A percentile compares a stretch with the other conserved stretches of the same genome.
Conservation (phyloP, 2,888 invertebrate species). For the Willowsia nigromaculata region DNA sequence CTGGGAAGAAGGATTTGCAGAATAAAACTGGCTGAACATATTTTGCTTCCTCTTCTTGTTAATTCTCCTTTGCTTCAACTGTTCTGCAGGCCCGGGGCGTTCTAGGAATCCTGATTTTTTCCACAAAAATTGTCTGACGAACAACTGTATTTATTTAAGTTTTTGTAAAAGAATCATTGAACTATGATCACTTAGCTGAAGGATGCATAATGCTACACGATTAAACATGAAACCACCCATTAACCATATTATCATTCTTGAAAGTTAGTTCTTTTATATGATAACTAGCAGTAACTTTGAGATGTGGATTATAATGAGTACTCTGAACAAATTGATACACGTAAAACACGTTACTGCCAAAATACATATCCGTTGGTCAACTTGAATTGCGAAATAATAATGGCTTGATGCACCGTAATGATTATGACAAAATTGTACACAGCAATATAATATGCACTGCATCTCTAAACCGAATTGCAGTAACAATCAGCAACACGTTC, state of each 20-base stretch:
- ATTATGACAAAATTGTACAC: not conserved
- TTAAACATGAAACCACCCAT: not conserved
- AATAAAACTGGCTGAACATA: not conserved
- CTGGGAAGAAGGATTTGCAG: not conserved
- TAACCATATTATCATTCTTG: not conserved
- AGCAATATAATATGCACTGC: not conserved
- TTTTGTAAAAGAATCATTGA: constrained; percentile 48
- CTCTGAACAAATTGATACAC: constrained; percentile 14
- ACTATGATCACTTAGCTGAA: constrained; percentile 12
- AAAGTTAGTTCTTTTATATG: not conserved
- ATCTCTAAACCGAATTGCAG: not conserved
- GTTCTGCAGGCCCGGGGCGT: constrained; percentile 23
- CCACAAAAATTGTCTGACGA: constrained; percentile 21
- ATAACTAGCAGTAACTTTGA: not conserved
- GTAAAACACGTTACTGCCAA: constrained; percentile 1
- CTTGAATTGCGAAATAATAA: not conserved
- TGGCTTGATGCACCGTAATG: not conserved
- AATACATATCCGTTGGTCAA: not conserved
- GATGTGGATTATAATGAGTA: not conserved
- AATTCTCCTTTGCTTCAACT: not conserved
- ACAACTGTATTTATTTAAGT: constrained; percentile 4
- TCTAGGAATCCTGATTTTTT: constrained; percentile 25
- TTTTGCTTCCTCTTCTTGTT: constrained; percentile 54
- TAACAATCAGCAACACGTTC: not conserved
- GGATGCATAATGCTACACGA: not conserved